Base-by-base conservation (phyloP, 2,113 vertebrate genomes). In the Erythrolamprus reginae region DNA sequence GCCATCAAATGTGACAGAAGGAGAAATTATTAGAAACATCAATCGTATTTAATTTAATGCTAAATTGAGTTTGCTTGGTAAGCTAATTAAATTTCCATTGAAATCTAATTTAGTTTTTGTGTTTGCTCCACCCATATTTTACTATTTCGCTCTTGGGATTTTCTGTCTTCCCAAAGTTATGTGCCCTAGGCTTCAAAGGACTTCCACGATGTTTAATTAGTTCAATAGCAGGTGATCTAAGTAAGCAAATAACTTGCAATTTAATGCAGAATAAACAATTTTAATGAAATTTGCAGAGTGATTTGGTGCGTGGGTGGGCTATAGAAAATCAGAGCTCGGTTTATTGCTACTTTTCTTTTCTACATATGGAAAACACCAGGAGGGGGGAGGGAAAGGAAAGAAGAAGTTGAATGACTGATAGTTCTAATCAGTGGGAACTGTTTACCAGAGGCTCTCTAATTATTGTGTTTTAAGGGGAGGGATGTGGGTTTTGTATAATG, bases 181-280 rank as follows among this genome's bases (percentile, higher is more conserved):
- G 38, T 42, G 7, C 17, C 33, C 17, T 77, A 77, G 33, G 70
- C 70, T 77, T 77, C 70, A 53, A 82, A 1, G 88, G 7, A 87
- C 33, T 65, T 90, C 12, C 87, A 90, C 90, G 88, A 88, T 83
- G 45, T 90, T 89, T 88, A 92, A 70, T 92, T 52, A 89, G 19
- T 93, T 51, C 92, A 51, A 84, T 82, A 45, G 88, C 33, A 70
- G 24, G 13, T 94, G 92, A 92, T 85, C 58, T 88, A 84, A 70
- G 48, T 93, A 91, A 90, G 86, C 38, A 12, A 23, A 87, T 92
- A 87, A 92, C 93, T 94, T 92, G 88, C 53, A 91, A 65, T 53
- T 23, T 94, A 92, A 17, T 50, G 90, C 82, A 55, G 92, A 89
- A 90, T 91, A 70, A 92, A 93, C 85, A 93, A 92, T 92, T 90